Conservation (phyloP, 92 coral and sea anemone species). For the Montipora capitata region DNA sequence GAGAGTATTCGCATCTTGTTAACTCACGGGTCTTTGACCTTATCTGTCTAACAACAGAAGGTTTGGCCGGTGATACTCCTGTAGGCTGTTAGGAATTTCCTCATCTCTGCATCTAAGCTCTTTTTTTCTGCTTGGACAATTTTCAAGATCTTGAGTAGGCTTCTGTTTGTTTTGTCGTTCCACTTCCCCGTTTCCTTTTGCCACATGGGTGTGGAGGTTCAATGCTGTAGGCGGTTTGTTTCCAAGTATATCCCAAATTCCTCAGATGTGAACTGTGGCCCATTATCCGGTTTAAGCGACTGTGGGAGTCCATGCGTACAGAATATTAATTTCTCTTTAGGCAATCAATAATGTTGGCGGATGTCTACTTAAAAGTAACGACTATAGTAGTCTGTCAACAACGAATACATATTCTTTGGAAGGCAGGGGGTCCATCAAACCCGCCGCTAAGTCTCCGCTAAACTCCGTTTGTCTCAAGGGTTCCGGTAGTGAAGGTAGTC, state of each 20-base stretch:
- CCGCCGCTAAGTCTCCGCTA: neutral
- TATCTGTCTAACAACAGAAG: neutral
- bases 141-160: neutral
- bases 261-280: slow-evolving; percentile 9
- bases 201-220: neutral
- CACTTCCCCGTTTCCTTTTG: too few relatives aligned
- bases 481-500: neutral
- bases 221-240: neutral
- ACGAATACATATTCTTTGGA: too few relatives aligned
- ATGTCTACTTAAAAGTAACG: too few relatives aligned
- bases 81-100: slow-evolving; percentile 1
- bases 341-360: too few relatives aligned
- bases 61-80: neutral
- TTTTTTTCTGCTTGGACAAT: too few relatives aligned
- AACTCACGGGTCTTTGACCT: neutral
- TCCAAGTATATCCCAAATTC: neutral
- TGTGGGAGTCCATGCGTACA: neutral
- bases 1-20: too few relatives aligned
- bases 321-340: too few relatives aligned
- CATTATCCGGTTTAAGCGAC: neutral
- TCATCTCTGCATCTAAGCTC: neutral
- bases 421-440: neutral
- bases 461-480: neutral
- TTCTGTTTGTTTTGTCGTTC: neutral
- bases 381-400: too few relatives aligned